Base-by-base conservation (phyloP, 2,888 invertebrate species). In the Heliconius hortense region DNA sequence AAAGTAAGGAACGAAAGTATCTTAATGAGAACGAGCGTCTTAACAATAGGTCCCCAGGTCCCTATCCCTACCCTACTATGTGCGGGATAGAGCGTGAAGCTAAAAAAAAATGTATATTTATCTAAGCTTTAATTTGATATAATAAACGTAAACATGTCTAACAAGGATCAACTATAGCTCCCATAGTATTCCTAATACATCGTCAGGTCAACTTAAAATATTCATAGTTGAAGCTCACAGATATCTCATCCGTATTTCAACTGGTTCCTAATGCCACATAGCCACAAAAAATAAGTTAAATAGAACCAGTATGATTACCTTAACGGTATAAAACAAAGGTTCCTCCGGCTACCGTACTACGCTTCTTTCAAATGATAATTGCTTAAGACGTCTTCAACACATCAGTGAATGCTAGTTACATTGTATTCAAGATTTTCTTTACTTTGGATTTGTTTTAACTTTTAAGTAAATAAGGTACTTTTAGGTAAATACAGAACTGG, bases 291-390 rank as follows among this genome's bases (percentile, higher is more conserved):
- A 64, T 56, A 63, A 74, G 43, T 59, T 28, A 64, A 75, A 75
- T 43, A 59, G n/a, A 53, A 43, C 56, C 56, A 71, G 35, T 71
- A 48, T n/a, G 68, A 53, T 68, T 64, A 31, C 64, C n/a, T 56
- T 78, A 78, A 78, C 78, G 78, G 78, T 74, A 75, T 82, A 80
- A 79, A 80, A 84, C 84, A 80, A 87, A 85, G 86, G 88, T 83
- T 48, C 82, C 79, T 80, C 81, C 82, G 81, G 87, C 92, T 89
- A 88, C 92, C 84, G 91, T 81, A 85, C 88, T 92, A 92, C 92
- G 90, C 90, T 79, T 82, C 87, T 88, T 91, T 91, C 88, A 86
- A 85, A 92, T 92, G 91, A 79, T 88, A 91, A 92, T 91, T 83
- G 82, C 80, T 82, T 84, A 80, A 66, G 79, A 80, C 89, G 89